Percentiles rank a stretch among this genome's conserved stretches.
Evolutionary conservation across 2,113 vertebrate species (phyloP).

Genomic region (Platysternon megacephalum): DNA sequence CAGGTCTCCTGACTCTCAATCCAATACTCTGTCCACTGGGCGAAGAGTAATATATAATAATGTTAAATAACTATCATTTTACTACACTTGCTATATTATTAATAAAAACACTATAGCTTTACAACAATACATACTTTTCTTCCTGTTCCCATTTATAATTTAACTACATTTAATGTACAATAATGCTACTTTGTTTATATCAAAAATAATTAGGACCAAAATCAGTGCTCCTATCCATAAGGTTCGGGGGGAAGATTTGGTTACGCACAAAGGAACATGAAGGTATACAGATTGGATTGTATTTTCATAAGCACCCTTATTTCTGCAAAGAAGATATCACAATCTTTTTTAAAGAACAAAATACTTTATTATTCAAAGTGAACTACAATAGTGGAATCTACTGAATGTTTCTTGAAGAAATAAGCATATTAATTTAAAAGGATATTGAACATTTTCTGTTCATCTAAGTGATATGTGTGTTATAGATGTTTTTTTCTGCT

Average conservation of each 20-base stretch:
- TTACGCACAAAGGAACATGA: no score
- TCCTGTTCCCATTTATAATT: not conserved
- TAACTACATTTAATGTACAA: not conserved
- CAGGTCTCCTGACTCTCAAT: not conserved
- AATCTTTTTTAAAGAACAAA: not conserved
- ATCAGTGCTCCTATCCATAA: not conserved
- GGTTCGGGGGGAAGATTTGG: no score
- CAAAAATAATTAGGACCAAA: not conserved
- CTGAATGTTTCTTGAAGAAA: not conserved
- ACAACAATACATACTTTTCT: not conserved
- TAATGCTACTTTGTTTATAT: not conserved
- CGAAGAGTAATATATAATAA: not conserved
- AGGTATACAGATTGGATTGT: not conserved
- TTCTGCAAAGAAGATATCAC: not conserved
- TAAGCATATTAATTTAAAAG: not conserved
- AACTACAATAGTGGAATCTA: not conserved
- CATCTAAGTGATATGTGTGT: not conserved
- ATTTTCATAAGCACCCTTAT: not conserved
- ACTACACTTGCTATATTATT: not conserved
- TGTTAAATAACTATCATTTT: not conserved
- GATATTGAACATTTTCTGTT: not conserved
- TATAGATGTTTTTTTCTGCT: not conserved
- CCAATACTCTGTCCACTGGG: no score
- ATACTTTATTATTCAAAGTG: not conserved
- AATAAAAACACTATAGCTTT: not conserved